Evolutionary conservation across 2,113 vertebrate genomes (phyloP), one percentile per base, ranked within the genome.

Genomic region (Pogonocichla stellata): DNA sequence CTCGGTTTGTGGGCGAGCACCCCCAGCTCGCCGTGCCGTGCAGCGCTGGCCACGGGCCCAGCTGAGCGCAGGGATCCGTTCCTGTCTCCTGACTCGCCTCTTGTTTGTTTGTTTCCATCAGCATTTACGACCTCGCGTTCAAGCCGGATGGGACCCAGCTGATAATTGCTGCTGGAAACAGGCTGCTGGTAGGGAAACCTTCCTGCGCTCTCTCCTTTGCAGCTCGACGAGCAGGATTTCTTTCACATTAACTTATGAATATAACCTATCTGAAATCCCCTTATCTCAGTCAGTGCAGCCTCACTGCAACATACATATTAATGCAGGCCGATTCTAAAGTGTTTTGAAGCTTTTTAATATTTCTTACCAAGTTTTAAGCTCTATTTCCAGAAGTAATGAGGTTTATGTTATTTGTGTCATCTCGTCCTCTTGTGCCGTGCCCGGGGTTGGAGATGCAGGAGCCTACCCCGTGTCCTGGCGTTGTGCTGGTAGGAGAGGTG

Each of bases 101-200:
- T 60, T 3, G 43, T 1, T 38, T n/a, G 58, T 83, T 79, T 97
- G 5, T 28, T 85, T 90, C 54, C 69, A 75, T 72, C 95, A 99
- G 99, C 87, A 98, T 99, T 95, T 99, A 99, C 96, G 99, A 99
- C 81, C 97, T 99, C 31, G 99, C 99, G 2, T 99, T 99, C 98
- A 99, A 99, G 90, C 99, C 99, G 11, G 99, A 99, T 94, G 99
- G 99, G 93, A 99, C 98, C 54, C 99, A 99, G n/a, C 96, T 99
- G 92, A 99, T 99, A 91, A 98, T 99, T 87, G 99, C 99, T 95
- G 98, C 99, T 71, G 99, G 99, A 93, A 99, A 98, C 86, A 98
- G 98, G 91, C 98, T 99, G 90, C 97, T 99, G 98, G 99, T 99
- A 98, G 88, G 98, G 90, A 53, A 91, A 94, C 66, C 36, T 81